A percentile compares a stretch with the other conserved stretches of the same genome.
Evolutionary conservation across 1,140 invertebrate genomes (phyloP).

Genomic region (Drosophila albomicans): DNA sequence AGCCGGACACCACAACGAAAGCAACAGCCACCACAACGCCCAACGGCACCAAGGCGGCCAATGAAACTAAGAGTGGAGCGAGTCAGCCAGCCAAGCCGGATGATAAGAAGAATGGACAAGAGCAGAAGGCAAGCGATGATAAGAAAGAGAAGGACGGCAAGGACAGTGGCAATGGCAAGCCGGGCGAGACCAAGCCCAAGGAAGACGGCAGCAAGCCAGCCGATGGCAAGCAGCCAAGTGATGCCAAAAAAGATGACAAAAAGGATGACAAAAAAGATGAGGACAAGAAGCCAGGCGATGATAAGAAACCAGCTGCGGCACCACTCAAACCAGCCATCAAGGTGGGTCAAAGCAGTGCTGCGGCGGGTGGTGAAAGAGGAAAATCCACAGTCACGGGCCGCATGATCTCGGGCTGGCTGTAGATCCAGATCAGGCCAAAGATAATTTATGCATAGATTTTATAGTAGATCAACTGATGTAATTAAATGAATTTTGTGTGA

Average conservation of each 20-base stretch:
- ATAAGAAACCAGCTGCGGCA: constrained; percentile 61
- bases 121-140: constrained; percentile 50
- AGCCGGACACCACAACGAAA: constrained; percentile 62
- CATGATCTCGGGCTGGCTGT: constrained; percentile 84
- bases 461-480: constrained; percentile 9
- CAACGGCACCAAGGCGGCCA: constrained; percentile 58
- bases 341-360: constrained; percentile 80
- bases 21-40: constrained; percentile 34
- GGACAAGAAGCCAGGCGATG: constrained; percentile 55
- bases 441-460: constrained; percentile 3
- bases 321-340: constrained; percentile 76
- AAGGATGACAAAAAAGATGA: constrained; percentile 39
- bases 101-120: constrained; percentile 67
- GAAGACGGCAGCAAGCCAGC: constrained; percentile 31
- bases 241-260: constrained; percentile 41
- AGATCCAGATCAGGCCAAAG: constrained; percentile 2
- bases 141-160: constrained; percentile 47
- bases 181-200: constrained; percentile 32
- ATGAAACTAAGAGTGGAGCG: constrained; percentile 56
- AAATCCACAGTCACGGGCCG: constrained; percentile 83
- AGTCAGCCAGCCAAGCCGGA: constrained; percentile 58
- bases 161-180: constrained; percentile 47
- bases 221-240: constrained; percentile 54
- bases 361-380: constrained; percentile 80
- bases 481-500: constrained; percentile 23